Evolutionary conservation across 2,113 vertebrate species (phyloP), one percentile per base, ranked within the genome.

Genomic region (Microtus richardsoni): DNA sequence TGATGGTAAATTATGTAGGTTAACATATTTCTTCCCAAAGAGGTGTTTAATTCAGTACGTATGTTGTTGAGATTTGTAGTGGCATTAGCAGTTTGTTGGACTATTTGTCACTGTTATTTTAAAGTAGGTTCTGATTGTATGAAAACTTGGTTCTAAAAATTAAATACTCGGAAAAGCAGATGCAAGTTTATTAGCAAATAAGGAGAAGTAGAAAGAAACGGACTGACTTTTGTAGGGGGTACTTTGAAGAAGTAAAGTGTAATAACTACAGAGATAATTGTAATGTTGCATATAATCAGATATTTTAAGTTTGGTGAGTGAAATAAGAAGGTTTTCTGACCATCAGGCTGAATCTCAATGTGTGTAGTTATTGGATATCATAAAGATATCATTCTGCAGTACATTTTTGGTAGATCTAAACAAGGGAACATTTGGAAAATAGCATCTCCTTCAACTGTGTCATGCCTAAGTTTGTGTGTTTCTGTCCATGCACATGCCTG

Each of bases 181-280:
- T 89, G 49, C 28, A 30, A 95, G 14, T 0, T 83, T 83, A 79
- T 79, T 41, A 89, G 62, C 16, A 68, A 86, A 75, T 2, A 0
- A 16, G 22, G 26, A 74, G 14, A 39, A 0, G 0, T 36, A 12
- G 41, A 54, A 21, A n/a, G 9, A 39, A 28, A 7, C 33, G 5
- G 1, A 9, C 64, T 1, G 41, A 21, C 7, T 39, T 21, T 1
- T 79, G 3, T 2, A 0, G 1, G 9, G 0, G 39, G 13, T 12
- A 44, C 1, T 36, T 58, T 41, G 60, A 28, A 54, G 17, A 7
- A 1, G 3, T 54, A 11, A 92, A 5, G 3, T 2, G 2, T 22
- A 68, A 30, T 3, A 26, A 13, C 0, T 28, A 17, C 11, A 52
- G 58, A 70, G 47, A 28, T 60, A 26, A 52, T 74, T 66, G 33